A percentile compares a stretch with the other conserved stretches of the same genome.
Evolutionary conservation across 2,888 invertebrate genomes (phyloP).

Genomic region (Pristionchus mayeri): DNA sequence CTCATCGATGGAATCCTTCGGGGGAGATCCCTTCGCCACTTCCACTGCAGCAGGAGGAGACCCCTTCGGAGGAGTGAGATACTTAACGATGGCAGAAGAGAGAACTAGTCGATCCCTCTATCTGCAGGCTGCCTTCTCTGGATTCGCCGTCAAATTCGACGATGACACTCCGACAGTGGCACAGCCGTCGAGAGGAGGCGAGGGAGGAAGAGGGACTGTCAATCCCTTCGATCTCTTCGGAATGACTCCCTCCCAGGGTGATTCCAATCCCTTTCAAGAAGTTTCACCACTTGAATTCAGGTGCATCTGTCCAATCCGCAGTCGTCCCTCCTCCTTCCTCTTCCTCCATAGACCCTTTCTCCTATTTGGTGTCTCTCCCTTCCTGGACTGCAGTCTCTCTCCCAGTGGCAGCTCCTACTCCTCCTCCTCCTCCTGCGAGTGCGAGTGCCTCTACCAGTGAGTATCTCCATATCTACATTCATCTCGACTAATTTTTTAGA

Average conservation of each 20-base stretch:
- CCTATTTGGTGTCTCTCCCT: background rate
- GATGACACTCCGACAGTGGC: background rate
- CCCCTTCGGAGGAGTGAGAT: constrained; percentile 14
- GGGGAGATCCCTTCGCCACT: background rate
- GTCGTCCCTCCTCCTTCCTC: constrained; percentile 9
- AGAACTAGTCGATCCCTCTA: background rate
- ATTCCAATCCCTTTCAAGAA: background rate
- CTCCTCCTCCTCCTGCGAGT: background rate
- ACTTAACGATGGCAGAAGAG: background rate
- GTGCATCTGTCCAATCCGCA: background rate
- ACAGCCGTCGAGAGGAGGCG: no score
- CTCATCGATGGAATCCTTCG: constrained; percentile 35
- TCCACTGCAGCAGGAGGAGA: background rate
- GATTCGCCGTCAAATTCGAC: constrained; percentile 45
- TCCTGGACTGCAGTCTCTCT: background rate
- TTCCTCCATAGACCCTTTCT: background rate
- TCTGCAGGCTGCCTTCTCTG: constrained; percentile 3
- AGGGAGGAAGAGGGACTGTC: background rate
- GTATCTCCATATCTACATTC: no score
- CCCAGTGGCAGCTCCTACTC: background rate
- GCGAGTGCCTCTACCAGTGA: background rate
- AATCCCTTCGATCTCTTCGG: constrained; percentile 31
- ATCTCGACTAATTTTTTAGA: no score
- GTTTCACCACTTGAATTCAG: background rate
- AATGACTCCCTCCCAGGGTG: background rate